A percentile compares a stretch with the other conserved stretches of the same genome.
Evolutionary conservation across 2,797 vertebrate genomes (phyloP).

Genomic region (Lepus townsendii): DNA sequence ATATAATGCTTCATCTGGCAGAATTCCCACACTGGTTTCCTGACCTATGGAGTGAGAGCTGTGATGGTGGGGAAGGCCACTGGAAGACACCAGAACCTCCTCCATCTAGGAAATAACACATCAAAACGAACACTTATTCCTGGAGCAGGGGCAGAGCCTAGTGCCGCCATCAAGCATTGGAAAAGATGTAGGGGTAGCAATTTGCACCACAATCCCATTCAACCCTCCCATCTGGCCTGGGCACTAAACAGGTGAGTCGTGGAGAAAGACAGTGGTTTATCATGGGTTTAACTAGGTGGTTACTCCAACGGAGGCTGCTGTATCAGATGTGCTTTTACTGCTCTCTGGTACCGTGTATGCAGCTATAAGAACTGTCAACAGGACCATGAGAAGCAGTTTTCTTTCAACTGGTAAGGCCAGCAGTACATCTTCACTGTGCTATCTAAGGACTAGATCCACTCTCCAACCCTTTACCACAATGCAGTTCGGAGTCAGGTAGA

Average conservation of each 20-base stretch:
- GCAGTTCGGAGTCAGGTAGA: neutral
- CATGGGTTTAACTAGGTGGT: neutral
- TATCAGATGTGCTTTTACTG: neutral
- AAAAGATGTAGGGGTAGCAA: neutral
- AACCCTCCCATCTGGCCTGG: neutral
- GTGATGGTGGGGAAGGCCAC: neutral
- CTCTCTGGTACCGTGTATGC: neutral
- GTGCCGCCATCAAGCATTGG: neutral
- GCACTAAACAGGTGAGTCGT: neutral
- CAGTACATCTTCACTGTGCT: neutral
- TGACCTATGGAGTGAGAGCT: neutral
- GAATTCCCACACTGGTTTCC: neutral
- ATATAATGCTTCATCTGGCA: neutral
- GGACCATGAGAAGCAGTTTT: neutral
- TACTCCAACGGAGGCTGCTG: neutral
- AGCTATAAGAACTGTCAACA: neutral
- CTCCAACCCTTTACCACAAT: neutral
- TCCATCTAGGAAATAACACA: neutral
- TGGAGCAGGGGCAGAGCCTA: neutral
- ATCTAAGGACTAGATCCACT: neutral
- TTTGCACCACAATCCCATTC: neutral
- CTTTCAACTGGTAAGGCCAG: neutral
- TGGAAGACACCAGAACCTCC: neutral
- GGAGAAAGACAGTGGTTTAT: neutral
- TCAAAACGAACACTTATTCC: neutral